Percentiles rank a stretch among this genome's conserved stretches.
These are phyloP conservation scores for Stichodactyla mertensii DNA, from an alignment of 64 coral and sea anemone species.

Conservation along the genomic window DNA sequence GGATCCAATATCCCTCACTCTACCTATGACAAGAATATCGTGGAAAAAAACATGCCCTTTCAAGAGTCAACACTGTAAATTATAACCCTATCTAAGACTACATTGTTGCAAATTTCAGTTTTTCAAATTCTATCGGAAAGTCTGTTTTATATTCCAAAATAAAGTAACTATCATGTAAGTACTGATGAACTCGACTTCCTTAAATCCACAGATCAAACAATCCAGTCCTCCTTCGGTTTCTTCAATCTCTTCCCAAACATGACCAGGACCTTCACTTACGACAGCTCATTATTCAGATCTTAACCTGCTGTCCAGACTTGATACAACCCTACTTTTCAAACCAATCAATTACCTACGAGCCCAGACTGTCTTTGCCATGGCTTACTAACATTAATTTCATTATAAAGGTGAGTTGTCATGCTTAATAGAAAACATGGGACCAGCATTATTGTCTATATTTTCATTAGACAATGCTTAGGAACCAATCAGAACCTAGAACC, in stretches of 20 bases:
- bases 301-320: slow-evolving; percentile 74
- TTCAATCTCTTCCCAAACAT: slow-evolving; percentile 53
- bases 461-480: too few species aligned
- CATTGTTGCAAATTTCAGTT: background rate
- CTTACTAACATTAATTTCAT: slow-evolving; percentile 71
- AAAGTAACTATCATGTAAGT: too few species aligned
- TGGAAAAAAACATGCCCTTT: too few species aligned
- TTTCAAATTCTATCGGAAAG: background rate
- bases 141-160: background rate
- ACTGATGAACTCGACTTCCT: background rate
- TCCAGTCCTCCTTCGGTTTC: slow-evolving; percentile 67
- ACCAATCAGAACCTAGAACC: too few species aligned
- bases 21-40: too few species aligned
- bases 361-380: slow-evolving; percentile 75
- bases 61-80: too few species aligned
- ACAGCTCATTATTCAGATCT: slow-evolving; percentile 48
- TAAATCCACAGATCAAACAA: slow-evolving; percentile 64
- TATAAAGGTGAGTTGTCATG: slow-evolving; percentile 46
- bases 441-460: background rate
- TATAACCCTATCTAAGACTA: too few species aligned
- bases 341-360: slow-evolving; percentile 56
- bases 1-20: too few species aligned
- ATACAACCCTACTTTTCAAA: slow-evolving; percentile 51
- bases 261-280: slow-evolving; percentile 42
- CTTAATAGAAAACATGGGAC: background rate